Base-by-base conservation (phyloP, 2,113 vertebrate genomes). In the Corythornis madagascariensis region DNA sequence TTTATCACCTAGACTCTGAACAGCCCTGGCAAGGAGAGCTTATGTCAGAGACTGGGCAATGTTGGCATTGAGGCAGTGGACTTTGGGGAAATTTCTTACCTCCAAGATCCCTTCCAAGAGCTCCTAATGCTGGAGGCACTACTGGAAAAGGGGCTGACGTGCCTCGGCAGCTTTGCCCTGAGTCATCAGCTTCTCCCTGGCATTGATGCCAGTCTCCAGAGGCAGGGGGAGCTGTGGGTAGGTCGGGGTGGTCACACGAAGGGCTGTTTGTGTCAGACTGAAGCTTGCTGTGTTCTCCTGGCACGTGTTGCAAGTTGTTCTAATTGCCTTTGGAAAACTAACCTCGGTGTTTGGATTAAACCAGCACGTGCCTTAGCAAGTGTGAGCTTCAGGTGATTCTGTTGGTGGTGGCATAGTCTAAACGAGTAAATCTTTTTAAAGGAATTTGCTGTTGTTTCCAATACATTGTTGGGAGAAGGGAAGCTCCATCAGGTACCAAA, bases 281-380 rank as follows among this genome's bases (percentile, higher is more conserved):
- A 95, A 86, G 50, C 35, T 55, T 73, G 31, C 64, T 94, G 74
- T 6, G 2, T 74, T 96, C 85, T 89, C 85, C 78, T 87, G 69
- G 61, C 52, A 11, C 35, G 5, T 4, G 4, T 50, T 73, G 33
- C 42, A 86, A 76, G 35, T 78, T 82, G 28, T 79, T 92, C 60
- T 42, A 38, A 20, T 60, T 92, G 59, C 18, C 42, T 65, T 93
- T 93, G 86, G 86, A 89, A 93, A 96, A 93, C 63, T 90, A 96
- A 93, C 83, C 85, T 91, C 79, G 85, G 88, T 86, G 81, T 87
- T 92, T 80, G 75, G 71, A 84, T 90, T 92, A 94, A 96, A 90
- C 76, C 86, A 95, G 75, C 55, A 66, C 9, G 33, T 64, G 75
- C 14, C 2, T 77, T 88, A 90, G 42, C 21, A 71, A 96, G 71